These are phyloP conservation scores for Tylochromis polylepis DNA, from an alignment of 2,113 vertebrate species.

Conservation along the genomic window DNA sequence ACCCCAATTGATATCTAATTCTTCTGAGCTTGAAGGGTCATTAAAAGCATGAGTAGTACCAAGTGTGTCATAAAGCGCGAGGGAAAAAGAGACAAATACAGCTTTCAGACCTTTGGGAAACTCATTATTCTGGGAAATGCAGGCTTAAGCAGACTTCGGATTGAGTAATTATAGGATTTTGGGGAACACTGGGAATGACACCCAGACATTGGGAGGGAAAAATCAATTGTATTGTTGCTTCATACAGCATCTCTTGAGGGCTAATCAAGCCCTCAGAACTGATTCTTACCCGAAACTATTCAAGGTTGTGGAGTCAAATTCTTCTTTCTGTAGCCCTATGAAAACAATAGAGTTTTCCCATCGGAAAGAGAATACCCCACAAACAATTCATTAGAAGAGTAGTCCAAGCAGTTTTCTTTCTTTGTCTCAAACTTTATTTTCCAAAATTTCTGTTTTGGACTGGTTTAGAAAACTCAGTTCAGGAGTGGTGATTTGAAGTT, in stretches of 20 bases:
- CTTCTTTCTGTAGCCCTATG: neutral
- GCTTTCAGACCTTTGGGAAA: constrained; percentile 45
- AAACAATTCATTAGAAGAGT: neutral
- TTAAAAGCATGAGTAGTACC: constrained; percentile 36
- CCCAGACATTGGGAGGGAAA: constrained; percentile 5
- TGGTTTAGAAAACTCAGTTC: neutral
- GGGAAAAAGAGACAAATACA: constrained; percentile 36
- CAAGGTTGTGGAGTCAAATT: constrained; percentile 46
- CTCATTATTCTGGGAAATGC: constrained; percentile 52
- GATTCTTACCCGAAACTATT: constrained; percentile 23
- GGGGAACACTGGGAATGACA: constrained; percentile 46
- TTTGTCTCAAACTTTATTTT: neutral
- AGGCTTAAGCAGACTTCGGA: neutral
- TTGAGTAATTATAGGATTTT: constrained; percentile 55
- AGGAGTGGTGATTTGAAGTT: constrained; percentile 1
- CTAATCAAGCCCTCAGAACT: constrained; percentile 53
- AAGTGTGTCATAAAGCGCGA: neutral
- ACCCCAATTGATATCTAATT: constrained; percentile 23
- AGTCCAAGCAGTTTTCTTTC: neutral
- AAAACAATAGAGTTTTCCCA: constrained; percentile 25
- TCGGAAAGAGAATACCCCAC: neutral
- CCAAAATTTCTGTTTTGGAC: neutral
- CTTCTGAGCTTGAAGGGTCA: constrained; percentile 18
- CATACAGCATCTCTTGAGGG: constrained; percentile 40
- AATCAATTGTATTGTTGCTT: constrained; percentile 55